A percentile compares a stretch with the other conserved stretches of the same genome.
These are phyloP conservation scores for Busarellus nigricollis DNA, from an alignment of 2,797 vertebrate genomes.

Conservation along the genomic window DNA sequence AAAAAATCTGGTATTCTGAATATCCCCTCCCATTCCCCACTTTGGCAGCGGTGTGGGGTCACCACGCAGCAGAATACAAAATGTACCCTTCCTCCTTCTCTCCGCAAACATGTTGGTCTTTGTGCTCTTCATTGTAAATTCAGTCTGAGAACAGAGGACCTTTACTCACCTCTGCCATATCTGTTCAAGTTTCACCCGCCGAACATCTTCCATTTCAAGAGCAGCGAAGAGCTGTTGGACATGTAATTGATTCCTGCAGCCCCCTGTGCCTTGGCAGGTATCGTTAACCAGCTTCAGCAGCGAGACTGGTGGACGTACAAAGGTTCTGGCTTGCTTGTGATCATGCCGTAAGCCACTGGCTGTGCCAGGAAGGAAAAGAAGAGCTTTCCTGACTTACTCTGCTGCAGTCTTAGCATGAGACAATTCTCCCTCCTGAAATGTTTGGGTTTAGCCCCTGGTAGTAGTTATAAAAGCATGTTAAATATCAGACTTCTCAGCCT, in stretches of 20 bases:
- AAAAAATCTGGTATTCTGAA: neutral
- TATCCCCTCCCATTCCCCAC: neutral
- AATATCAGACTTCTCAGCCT: conserved; percentile 17
- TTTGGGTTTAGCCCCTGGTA: neutral
- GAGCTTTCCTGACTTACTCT: neutral
- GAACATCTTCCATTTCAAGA: neutral
- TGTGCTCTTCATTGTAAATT: neutral
- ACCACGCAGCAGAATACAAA: neutral
- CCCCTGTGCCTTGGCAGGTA: neutral
- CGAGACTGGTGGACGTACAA: accelerated
- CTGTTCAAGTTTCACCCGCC: neutral
- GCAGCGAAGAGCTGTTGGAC: neutral
- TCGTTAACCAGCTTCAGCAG: neutral
- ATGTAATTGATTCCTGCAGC: neutral
- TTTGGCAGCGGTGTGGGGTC: neutral
- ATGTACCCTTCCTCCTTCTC: neutral
- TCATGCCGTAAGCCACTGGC: neutral
- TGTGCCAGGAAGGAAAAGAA: neutral
- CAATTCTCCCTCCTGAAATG: neutral
- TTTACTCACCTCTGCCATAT: neutral
- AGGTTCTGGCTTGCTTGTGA: neutral
- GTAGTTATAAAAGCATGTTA: conserved; percentile 11
- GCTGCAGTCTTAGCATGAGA: neutral
- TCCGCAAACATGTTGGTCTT: neutral
- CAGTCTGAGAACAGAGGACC: neutral